Evolutionary conservation across 1,140 invertebrate species (phyloP).

Genomic region (Aricia agestis): DNA sequence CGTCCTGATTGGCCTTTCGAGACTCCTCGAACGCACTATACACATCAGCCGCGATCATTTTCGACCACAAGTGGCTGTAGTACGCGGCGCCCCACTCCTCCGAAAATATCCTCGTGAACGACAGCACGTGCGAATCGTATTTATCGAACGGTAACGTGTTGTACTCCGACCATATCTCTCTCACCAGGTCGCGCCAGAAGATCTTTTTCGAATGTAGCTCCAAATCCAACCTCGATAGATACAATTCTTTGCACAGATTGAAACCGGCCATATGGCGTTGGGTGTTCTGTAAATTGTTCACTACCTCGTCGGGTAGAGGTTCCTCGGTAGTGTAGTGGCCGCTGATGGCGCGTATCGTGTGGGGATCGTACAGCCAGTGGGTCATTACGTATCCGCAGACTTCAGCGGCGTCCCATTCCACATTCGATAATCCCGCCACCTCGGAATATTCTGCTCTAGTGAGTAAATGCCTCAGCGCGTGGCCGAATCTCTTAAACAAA

Average conservation of each 20-base stretch:
- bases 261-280: conserved; percentile 86
- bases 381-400: conserved; percentile 88
- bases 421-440: conserved; percentile 87
- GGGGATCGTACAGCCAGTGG: conserved; percentile 86
- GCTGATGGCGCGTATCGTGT: conserved; percentile 82
- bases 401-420: conserved; percentile 94
- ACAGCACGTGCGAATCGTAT: conserved; percentile 87
- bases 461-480: conserved; percentile 87
- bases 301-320: conserved; percentile 80
- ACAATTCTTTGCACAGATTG: conserved; percentile 88
- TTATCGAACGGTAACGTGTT: conserved; percentile 84
- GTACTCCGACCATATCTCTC: conserved; percentile 86
- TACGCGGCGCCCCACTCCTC: conserved; percentile 86
- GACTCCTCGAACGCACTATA: conserved; percentile 90
- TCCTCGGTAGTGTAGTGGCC: conserved; percentile 86
- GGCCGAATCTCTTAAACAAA: conserved; percentile 91
- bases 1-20: conserved; percentile 71
- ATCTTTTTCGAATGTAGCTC: conserved; percentile 86
- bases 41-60: conserved; percentile 92
- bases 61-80: conserved; percentile 87
- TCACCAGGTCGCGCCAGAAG: conserved; percentile 88
- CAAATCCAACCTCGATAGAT: conserved; percentile 89
- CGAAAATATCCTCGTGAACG: conserved; percentile 84
- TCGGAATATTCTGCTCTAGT: conserved; percentile 88
- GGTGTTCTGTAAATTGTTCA: conserved; percentile 80